phyloP scores from a whole-genome alignment of 2,888 invertebrate species.

The Ischnus inquisitorius region DNA sequence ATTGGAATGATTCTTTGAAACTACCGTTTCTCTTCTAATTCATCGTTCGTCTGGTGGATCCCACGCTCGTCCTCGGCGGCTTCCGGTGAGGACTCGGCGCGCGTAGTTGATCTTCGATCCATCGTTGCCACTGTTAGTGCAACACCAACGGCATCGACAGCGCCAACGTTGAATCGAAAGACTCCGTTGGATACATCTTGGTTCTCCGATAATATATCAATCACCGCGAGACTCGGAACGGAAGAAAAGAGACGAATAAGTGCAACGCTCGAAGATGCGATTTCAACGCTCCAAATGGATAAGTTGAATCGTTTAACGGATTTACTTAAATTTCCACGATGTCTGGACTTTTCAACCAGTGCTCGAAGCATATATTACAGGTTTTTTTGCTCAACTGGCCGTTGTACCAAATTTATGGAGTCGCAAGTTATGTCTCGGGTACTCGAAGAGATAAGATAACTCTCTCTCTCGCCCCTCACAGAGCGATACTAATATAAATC shows the following conservation, averaged over 20 bases:
- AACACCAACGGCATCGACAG: conserved; percentile 15
- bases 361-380: too few relatives aligned
- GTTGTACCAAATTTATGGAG: neutral
- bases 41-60: conserved; percentile 45
- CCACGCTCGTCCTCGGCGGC: conserved; percentile 42
- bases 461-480: neutral
- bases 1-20: conserved; percentile 80
- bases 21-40: conserved; percentile 57
- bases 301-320: conserved; percentile 7
- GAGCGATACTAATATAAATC: neutral
- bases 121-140: neutral
- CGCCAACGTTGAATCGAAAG: conserved; percentile 68
- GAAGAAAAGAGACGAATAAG: conserved; percentile 28
- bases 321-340: conserved; percentile 1
- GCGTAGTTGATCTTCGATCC: conserved; percentile 12
- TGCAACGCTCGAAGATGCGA: neutral
- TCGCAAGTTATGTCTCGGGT: neutral
- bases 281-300: conserved; percentile 8
- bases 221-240: conserved; percentile 57
- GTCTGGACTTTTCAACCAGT: conserved; percentile 1
- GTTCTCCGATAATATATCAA: conserved; percentile 77
- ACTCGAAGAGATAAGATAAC: neutral
- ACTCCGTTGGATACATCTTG: conserved; percentile 75
- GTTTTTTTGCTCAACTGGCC: neutral
- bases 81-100: neutral